A percentile compares a stretch with the other conserved stretches of the same genome.
Evolutionary conservation across 2,888 invertebrate species (phyloP).

Genomic region (Drosophila barbarae): DNA sequence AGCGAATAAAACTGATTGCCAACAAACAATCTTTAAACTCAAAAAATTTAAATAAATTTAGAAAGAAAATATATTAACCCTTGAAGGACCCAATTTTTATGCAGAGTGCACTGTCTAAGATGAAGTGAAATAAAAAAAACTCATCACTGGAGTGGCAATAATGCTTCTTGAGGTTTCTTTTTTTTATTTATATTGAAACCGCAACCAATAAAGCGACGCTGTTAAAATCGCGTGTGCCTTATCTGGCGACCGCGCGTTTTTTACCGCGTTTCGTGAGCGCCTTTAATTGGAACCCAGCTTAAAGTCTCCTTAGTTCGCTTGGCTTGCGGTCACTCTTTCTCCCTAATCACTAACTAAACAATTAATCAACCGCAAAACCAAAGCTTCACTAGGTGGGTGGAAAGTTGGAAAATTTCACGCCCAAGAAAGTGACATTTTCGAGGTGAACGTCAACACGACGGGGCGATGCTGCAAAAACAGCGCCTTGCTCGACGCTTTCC

Average conservation of each 20-base stretch:
- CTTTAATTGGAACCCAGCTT: slow-evolving; percentile 57
- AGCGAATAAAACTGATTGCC: too few relatives aligned
- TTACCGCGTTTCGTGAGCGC: slow-evolving; percentile 27
- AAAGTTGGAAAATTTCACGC: slow-evolving; percentile 42
- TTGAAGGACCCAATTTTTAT: neutral
- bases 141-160: slow-evolving; percentile 67
- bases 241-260: slow-evolving; percentile 35
- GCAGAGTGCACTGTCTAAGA: slow-evolving; percentile 1
- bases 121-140: slow-evolving; percentile 32
- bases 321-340: slow-evolving; percentile 22
- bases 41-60: neutral
- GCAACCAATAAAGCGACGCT: slow-evolving; percentile 7
- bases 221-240: slow-evolving; percentile 57
- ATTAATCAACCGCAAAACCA: slow-evolving; percentile 67
- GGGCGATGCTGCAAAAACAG: slow-evolving; percentile 21
- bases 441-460: slow-evolving; percentile 63
- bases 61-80: neutral
- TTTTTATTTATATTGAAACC: slow-evolving; percentile 53
- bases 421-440: slow-evolving; percentile 64
- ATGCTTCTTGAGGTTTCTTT: slow-evolving; percentile 57
- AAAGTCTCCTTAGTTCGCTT: slow-evolving; percentile 8
- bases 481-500: slow-evolving; percentile 29
- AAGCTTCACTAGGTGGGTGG: slow-evolving; percentile 32
- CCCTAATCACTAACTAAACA: slow-evolving; percentile 61
- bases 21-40: neutral